Evolutionary conservation across 2,888 invertebrate genomes (phyloP).

Genomic region (Xestobium rufovillosum): DNA sequence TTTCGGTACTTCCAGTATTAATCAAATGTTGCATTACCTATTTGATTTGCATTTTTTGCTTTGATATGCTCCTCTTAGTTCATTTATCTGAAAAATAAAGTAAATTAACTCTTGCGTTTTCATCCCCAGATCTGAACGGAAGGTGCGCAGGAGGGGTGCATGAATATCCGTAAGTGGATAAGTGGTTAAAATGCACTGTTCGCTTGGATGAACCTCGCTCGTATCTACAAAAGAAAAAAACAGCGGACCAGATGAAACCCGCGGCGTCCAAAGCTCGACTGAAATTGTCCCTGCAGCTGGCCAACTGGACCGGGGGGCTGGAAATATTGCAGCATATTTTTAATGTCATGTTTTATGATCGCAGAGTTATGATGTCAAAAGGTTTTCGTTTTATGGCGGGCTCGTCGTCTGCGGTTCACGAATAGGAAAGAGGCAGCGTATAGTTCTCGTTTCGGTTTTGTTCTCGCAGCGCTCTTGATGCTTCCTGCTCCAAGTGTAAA

Average conservation of each 20-base stretch:
- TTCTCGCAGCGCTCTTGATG: too few relatives aligned
- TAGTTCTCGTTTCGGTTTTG: too few relatives aligned
- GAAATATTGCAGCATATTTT: slow-evolving; percentile 41
- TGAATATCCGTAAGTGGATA: slow-evolving; percentile 39
- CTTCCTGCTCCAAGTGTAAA: too few relatives aligned
- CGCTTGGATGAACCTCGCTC: slow-evolving; percentile 41
- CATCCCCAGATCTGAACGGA: too few relatives aligned
- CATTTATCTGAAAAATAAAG: too few relatives aligned
- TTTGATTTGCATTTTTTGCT: too few relatives aligned
- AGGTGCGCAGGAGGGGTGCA: too few relatives aligned
- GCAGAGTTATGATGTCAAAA: slow-evolving; percentile 39
- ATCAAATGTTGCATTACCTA: too few relatives aligned
- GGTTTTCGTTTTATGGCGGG: slow-evolving; percentile 37
- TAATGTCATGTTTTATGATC: slow-evolving; percentile 41
- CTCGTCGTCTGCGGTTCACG: slow-evolving; percentile 28
- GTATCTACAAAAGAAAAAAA: slow-evolving; percentile 38
- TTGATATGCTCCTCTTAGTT: too few relatives aligned
- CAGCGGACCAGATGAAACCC: slow-evolving; percentile 23
- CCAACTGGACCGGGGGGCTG: slow-evolving; percentile 29
- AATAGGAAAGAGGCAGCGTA: too few relatives aligned
- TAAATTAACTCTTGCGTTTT: too few relatives aligned
- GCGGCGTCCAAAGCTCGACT: slow-evolving; percentile 12
- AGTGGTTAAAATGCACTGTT: slow-evolving; percentile 42
- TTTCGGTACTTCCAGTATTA: too few relatives aligned
- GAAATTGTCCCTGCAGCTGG: slow-evolving; percentile 17